Conservation (phyloP, 1,140 invertebrate species). For the Drosophila pseudoobscura region DNA sequence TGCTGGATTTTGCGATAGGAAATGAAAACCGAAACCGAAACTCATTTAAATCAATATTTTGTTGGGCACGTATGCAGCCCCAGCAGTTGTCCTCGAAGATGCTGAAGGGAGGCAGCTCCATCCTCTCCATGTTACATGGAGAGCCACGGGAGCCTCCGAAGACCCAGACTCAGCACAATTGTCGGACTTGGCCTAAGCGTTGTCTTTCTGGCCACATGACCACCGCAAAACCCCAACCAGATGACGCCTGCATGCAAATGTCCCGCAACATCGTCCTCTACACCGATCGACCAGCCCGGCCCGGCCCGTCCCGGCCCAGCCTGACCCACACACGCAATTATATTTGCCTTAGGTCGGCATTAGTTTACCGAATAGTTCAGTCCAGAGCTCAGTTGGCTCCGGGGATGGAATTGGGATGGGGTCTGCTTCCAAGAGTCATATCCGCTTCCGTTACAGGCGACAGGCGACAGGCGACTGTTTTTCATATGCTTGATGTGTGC, state of each 20-base stretch:
- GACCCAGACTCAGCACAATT: constrained; percentile 72
- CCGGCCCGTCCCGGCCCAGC: background rate
- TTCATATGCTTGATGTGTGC: constrained; percentile 67
- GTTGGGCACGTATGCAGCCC: constrained; percentile 72
- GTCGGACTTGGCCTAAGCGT: constrained; percentile 51
- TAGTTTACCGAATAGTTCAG: constrained; percentile 20
- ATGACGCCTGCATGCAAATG: constrained; percentile 80
- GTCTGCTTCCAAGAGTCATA: constrained; percentile 74
- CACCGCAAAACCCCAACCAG: constrained; percentile 64
- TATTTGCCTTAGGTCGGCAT: constrained; percentile 81
- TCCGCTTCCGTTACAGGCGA: constrained; percentile 68
- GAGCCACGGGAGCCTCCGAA: constrained; percentile 10
- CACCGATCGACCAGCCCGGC: background rate
- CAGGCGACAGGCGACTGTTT: constrained; percentile 65
- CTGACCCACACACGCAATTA: constrained; percentile 64
- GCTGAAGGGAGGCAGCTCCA: background rate
- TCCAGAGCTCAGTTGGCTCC: constrained; percentile 28
- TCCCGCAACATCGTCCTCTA: constrained; percentile 53
- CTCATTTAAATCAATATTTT: constrained; percentile 82
- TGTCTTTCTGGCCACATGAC: constrained; percentile 62
- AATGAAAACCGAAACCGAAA: constrained; percentile 81
- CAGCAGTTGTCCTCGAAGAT: constrained; percentile 30
- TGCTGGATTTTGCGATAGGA: constrained; percentile 75
- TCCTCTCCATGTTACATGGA: too few species aligned
- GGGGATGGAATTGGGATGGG: constrained; percentile 27